Evolutionary conservation across 2,797 vertebrate genomes (phyloP).

Genomic region (Hyperoplus immaculatus): DNA sequence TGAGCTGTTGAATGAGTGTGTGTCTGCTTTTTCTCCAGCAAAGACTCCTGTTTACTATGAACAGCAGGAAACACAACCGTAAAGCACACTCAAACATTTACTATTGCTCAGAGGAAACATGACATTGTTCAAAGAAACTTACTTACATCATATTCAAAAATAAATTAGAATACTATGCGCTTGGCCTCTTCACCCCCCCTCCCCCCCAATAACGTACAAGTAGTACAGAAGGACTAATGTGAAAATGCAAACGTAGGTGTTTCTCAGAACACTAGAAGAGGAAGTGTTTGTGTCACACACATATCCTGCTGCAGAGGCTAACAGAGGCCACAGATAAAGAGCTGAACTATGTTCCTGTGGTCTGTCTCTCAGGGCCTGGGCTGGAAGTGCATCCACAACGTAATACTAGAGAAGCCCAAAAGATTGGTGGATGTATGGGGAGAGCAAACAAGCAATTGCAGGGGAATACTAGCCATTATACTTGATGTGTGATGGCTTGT

Average conservation of each 20-base stretch:
- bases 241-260: slow-evolving; percentile 34
- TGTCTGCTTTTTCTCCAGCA: neutral
- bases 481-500: slow-evolving; percentile 14
- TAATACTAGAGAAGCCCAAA: slow-evolving; percentile 10
- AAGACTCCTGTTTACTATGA: neutral
- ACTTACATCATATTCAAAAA: neutral
- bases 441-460: slow-evolving; percentile 4
- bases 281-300: slow-evolving; percentile 65
- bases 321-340: slow-evolving; percentile 52
- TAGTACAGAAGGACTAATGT: neutral
- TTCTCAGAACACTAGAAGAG: slow-evolving; percentile 46
- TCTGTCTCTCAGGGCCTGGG: slow-evolving; percentile 9
- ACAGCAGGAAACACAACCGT: neutral
- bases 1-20: neutral
- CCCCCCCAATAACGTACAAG: neutral
- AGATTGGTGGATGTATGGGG: neutral
- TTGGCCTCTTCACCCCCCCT: neutral
- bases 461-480: neutral
- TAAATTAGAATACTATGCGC: neutral
- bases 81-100: neutral
- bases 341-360: slow-evolving; percentile 52
- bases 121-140: neutral
- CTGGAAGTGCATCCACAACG: neutral
- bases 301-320: slow-evolving; percentile 52
- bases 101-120: neutral